Percentiles rank a stretch among this genome's conserved stretches.
Conservation (phyloP, 37 sponge, comb jelly and placozoan genomes). For the Haliclona indistincta region DNA sequence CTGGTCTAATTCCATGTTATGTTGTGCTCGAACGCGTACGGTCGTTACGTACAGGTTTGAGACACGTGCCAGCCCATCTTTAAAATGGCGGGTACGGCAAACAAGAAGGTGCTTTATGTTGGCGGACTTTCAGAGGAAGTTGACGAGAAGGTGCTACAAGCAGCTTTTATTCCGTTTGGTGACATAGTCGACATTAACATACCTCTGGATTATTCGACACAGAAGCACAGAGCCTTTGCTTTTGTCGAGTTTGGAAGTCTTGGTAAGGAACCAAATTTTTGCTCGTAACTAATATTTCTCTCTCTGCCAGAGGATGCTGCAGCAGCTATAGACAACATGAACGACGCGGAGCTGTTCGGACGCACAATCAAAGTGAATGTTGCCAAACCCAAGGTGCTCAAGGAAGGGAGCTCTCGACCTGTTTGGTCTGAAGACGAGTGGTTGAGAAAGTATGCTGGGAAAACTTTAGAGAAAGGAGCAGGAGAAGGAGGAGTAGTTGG, state of each 20-base stretch:
- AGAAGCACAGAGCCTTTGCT: constrained; percentile 95
- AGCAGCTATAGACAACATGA: constrained; percentile 99
- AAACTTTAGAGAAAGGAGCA: constrained; percentile 41
- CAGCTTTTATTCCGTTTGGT: constrained; percentile 98
- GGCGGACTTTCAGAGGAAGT: constrained; percentile 97
- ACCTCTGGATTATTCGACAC: constrained; percentile 91
- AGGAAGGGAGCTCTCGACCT: constrained; percentile 81
- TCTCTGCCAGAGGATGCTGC: constrained; percentile 90
- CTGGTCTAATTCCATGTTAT: too few relatives aligned
- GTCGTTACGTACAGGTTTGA: too few relatives aligned
- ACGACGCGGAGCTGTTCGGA: constrained; percentile 95
- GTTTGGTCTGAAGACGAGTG: constrained; percentile 98
- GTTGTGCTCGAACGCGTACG: too few relatives aligned
- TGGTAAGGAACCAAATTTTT: background rate
- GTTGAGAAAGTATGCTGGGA: constrained; percentile 88
- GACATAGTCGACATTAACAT: constrained; percentile 93
- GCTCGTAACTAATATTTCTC: background rate
- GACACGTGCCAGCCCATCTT: too few relatives aligned
- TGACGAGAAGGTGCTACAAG: constrained; percentile 95
- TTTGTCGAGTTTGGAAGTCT: constrained; percentile 93
- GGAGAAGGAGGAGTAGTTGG: constrained; percentile 2
- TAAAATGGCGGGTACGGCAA: constrained; percentile 30
- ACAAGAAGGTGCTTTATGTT: constrained; percentile 84
- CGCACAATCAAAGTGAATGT: constrained; percentile 89
- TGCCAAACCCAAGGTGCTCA: constrained; percentile 93